Percentiles rank a stretch among this genome's conserved stretches.
Evolutionary conservation across 2,888 invertebrate species (phyloP).

Genomic region (Chrysolina oricalcia): DNA sequence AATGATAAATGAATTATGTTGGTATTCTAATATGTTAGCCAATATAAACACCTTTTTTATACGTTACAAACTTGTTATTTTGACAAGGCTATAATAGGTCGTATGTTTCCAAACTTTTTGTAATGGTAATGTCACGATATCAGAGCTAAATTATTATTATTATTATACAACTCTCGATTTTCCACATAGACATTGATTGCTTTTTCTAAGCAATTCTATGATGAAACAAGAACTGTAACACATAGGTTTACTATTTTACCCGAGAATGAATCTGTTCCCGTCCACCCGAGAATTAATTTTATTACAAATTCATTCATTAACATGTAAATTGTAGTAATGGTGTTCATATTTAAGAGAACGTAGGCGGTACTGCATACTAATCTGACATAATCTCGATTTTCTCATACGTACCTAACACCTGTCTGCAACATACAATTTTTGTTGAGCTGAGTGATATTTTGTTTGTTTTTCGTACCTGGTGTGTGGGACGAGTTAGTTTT

Average conservation of each 20-base stretch:
- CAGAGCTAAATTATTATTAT: no score
- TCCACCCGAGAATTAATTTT: conserved; percentile 35
- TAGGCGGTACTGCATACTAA: conserved; percentile 13
- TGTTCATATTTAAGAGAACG: conserved; percentile 23
- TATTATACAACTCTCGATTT: no score
- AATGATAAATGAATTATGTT: no score
- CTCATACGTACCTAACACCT: conserved; percentile 16
- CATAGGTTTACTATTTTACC: neutral
- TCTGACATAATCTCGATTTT: conserved; percentile 9
- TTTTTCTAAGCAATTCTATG: neutral
- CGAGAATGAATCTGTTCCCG: conserved; percentile 7
- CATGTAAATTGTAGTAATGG: conserved; percentile 29
- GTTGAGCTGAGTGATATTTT: conserved; percentile 6
- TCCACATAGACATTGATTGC: no score
- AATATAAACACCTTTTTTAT: no score
- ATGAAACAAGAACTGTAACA: neutral
- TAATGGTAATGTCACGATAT: no score
- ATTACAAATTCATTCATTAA: conserved; percentile 45
- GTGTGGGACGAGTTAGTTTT: neutral
- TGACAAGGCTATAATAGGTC: no score
- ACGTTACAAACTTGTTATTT: no score
- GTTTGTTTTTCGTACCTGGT: neutral
- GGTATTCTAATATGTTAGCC: no score
- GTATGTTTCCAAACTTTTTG: no score
- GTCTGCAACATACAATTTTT: conserved; percentile 16